These are phyloP conservation scores for Leiothrix lutea DNA, from an alignment of 2,113 vertebrate species.

Conservation along the genomic window DNA sequence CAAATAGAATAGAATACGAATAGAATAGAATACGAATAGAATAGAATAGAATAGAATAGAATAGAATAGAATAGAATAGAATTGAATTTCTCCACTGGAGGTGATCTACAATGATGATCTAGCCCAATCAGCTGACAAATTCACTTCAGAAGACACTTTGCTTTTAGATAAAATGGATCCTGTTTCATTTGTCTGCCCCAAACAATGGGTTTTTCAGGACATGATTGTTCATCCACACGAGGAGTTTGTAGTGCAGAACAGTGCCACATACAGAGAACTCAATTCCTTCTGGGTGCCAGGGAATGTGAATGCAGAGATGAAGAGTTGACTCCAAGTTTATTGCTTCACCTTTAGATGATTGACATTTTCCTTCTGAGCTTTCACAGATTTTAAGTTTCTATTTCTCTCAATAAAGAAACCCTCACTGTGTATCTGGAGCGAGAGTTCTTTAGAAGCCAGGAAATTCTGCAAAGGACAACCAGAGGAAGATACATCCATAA, in stretches of 20 bases:
- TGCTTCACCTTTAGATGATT: background rate
- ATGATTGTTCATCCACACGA: background rate
- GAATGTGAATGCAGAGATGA: background rate
- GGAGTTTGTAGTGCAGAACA: background rate
- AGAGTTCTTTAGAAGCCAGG: background rate
- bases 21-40: background rate
- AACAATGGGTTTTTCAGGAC: background rate
- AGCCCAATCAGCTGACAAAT: rapidly evolving
- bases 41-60: background rate
- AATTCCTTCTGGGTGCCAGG: background rate
- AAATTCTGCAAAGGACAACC: constrained; percentile 1
- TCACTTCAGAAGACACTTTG: background rate
- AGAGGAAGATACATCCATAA: constrained; percentile 19
- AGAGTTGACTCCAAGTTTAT: background rate
- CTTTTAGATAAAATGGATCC: background rate
- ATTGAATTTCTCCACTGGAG: background rate
- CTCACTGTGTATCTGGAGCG: background rate
- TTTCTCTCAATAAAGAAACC: background rate
- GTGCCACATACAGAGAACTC: background rate
- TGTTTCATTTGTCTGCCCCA: background rate
- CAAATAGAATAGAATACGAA: background rate
- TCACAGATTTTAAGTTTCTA: background rate
- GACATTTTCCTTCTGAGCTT: background rate
- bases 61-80: background rate
- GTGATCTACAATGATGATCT: rapidly evolving